Base-by-base conservation (phyloP, 2,113 vertebrate genomes). In the Lagopus leucura region DNA sequence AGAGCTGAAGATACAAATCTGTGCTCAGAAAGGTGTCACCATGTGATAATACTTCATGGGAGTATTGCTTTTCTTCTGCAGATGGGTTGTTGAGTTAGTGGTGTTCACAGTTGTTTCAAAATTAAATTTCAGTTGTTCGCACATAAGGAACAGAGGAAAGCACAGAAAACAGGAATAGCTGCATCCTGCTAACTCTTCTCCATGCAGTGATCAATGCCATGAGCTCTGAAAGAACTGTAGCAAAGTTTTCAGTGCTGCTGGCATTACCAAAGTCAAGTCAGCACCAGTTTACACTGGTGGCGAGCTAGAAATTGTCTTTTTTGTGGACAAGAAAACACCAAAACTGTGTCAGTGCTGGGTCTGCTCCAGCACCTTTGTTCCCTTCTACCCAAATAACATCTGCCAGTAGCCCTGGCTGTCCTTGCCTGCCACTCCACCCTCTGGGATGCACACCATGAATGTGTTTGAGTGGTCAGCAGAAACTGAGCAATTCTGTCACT, bases 371-470 rank as follows among this genome's bases (percentile, higher is more conserved):
- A 32, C 65, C 32, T 16, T 4, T 48, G 43, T 38, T 90, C 7
- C 65, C 67, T 6, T 3, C 42, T 45, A 45, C 65, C 43, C 19
- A 28, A 9, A 45, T n/a, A 32, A 43, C 60, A 61, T 15, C 80
- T 69, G 74, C 28, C 34, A 24, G 47, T 63, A 48, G 65, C 57
- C 36, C 21, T 1, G 0, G 32, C 45, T 36, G 15, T 58, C 58
- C 64, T 58, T 72, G 60, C 47, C 65, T 81, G 43, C 63, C 1
- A 0, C 13, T 36, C n/a, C 40, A 32, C 15, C 4, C 17, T 2
- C 1, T 2, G 60, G 38, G 24, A 50, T 71, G 28, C 34, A 48
- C 60, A 60, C 66, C 0, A 0, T 1, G 1, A 52, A 16, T 1
- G 0, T 0, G 0, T 38, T 60, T 17, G 22, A 14, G 50, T 27